These are phyloP conservation scores for Cirrhinus mrigala DNA, from an alignment of 2,797 vertebrate species.

Conservation along the genomic window DNA sequence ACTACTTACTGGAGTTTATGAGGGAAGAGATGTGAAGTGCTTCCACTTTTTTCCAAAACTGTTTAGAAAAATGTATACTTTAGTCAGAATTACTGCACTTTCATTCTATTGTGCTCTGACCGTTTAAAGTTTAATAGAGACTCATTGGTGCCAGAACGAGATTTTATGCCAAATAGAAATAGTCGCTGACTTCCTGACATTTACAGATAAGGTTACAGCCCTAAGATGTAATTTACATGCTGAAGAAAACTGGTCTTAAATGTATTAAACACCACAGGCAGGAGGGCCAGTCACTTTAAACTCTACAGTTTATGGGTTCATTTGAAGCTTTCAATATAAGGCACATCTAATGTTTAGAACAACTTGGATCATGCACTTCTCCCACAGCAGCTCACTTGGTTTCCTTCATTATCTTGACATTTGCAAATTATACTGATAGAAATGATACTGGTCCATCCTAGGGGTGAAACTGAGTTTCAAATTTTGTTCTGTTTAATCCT, in stretches of 20 bases:
- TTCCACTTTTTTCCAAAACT: neutral
- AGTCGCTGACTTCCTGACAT: neutral
- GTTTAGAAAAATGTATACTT: neutral
- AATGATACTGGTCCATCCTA: neutral
- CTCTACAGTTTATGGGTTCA: neutral
- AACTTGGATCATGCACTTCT: neutral
- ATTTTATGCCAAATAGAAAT: neutral
- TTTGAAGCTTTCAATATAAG: neutral
- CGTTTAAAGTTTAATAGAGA: neutral
- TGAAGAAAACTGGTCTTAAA: neutral
- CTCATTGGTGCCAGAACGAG: neutral
- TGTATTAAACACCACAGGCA: neutral
- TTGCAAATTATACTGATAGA: neutral
- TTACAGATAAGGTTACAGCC: neutral
- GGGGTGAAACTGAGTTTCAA: neutral
- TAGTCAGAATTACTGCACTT: neutral
- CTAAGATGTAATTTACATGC: neutral
- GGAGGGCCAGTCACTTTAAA: neutral
- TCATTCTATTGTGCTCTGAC: neutral
- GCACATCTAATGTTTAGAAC: neutral
- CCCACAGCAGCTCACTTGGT: neutral
- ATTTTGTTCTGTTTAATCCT: neutral
- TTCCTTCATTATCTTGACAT: neutral
- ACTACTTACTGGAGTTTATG: constrained; percentile 1
- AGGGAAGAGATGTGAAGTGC: neutral